Evolutionary conservation across 2,113 vertebrate species (phyloP), one percentile per base, ranked within the genome.

Genomic region (Phrynosoma blainvillii): DNA sequence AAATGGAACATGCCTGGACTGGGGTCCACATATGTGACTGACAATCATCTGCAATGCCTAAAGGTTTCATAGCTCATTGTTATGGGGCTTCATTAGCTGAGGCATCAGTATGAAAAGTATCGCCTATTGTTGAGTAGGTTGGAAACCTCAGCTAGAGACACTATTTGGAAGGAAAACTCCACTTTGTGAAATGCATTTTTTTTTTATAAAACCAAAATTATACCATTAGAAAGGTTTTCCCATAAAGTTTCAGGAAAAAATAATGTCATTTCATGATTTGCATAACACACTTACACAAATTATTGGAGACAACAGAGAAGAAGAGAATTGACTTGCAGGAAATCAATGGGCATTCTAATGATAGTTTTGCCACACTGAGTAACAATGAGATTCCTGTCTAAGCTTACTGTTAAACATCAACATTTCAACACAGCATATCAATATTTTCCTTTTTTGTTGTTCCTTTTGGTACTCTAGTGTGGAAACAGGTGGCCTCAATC

Each of bases 401-500:
- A 68, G 68, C 52, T 79, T 1, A 0, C 84, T 1, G 23, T 14
- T 0, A 59, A 0, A 74, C 83, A 79, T 90, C 32, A 59, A 80
- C 25, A 59, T 68, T 42, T 70, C 71, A 59, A 81, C 11, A 1
- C 82, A 82, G 62, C 56, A 30, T 47, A 47, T 47, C 47, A 47
- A 47, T 47, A 47, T 47, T 47, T 47, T 47, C 7, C 47, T 47
- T 47, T 47, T 47, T 47, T 7, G 4, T 47, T 47, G 4, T 47
- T 47, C 47, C 47, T 47, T 47, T 47, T 47, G 74, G 80, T 87
- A 88, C 88, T 82, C 82, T 0, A 73, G 2, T 75, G 32, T 66
- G 86, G 71, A 92, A 91, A 74, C 90, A 93, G 86, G 42, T 95
- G 95, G 92, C 91, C 88, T 79, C 87, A 79, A 80, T 94, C 94